Evolutionary conservation across 2,113 vertebrate genomes (phyloP).

Genomic region (Camelus dromedarius): DNA sequence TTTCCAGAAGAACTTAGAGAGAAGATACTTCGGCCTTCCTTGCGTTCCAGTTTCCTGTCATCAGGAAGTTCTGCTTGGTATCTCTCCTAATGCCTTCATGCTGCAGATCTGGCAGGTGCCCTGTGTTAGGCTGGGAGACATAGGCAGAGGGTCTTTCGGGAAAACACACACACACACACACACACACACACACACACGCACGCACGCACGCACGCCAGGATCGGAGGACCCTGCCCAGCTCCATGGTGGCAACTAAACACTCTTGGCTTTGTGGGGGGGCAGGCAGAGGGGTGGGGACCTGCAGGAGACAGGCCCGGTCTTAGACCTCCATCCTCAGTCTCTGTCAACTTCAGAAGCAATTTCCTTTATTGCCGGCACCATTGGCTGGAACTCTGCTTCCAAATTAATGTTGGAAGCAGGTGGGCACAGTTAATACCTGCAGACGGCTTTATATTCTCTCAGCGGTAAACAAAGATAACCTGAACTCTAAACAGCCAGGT

Average conservation of each 20-base stretch:
- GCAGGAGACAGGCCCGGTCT: not conserved
- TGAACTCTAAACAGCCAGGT: not conserved
- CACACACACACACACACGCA: accelerated
- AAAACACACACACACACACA: not conserved
- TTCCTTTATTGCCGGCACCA: not conserved
- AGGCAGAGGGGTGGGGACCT: not conserved
- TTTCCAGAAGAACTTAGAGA: not conserved
- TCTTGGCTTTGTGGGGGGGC: not conserved
- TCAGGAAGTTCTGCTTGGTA: not conserved
- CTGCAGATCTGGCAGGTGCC: not conserved
- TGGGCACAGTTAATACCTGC: not conserved
- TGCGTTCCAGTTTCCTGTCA: not conserved
- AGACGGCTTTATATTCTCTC: accelerated
- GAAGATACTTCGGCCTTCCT: not conserved
- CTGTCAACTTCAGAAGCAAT: slow-evolving; percentile 46
- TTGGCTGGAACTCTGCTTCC: not conserved
- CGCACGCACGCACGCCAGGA: no score
- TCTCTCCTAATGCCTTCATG: not conserved
- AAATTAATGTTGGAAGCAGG: slow-evolving; percentile 19
- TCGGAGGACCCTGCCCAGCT: not conserved
- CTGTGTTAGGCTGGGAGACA: not conserved
- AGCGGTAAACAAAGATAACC: slow-evolving; percentile 3
- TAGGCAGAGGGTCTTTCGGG: not conserved
- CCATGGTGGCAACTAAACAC: not conserved
- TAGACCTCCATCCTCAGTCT: not conserved